phyloP scores from a whole-genome alignment of 2,888 invertebrate genomes.

The Polyploca ridens region DNA sequence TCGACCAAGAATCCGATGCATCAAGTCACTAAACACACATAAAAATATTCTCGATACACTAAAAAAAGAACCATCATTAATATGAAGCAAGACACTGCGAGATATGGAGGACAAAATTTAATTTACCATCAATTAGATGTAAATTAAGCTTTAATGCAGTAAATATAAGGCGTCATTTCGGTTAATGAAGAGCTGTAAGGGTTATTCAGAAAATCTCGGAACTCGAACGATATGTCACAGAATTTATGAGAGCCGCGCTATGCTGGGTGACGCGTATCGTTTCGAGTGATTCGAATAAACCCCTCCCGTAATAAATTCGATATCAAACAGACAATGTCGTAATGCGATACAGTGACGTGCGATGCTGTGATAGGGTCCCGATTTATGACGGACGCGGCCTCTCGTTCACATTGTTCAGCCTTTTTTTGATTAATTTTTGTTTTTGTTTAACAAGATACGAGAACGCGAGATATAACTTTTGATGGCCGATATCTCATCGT shows the following conservation, averaged over 20 bases:
- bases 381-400: constrained; percentile 67
- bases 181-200: constrained; percentile 45
- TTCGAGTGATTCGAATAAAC: constrained; percentile 69
- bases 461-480: constrained; percentile 22
- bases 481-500: constrained; percentile 11
- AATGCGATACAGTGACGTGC: constrained; percentile 72
- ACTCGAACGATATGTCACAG: constrained; percentile 75
- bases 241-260: constrained; percentile 74
- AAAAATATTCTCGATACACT: constrained; percentile 67
- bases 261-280: constrained; percentile 63
- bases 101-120: constrained; percentile 55
- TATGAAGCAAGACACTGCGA: constrained; percentile 65
- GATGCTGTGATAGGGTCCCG: constrained; percentile 68
- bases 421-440: constrained; percentile 49
- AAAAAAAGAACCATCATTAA: constrained; percentile 70
- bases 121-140: constrained; percentile 30
- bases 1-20: constrained; percentile 42
- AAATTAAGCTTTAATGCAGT: constrained; percentile 47
- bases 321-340: constrained; percentile 78
- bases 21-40: constrained; percentile 49
- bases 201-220: constrained; percentile 65
- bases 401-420: constrained; percentile 49
- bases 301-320: constrained; percentile 70
- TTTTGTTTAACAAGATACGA: constrained; percentile 49
- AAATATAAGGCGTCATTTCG: constrained; percentile 41